These are phyloP conservation scores for Temnothorax unifasciatus DNA, from an alignment of 2,888 invertebrate genomes.

Conservation along the genomic window DNA sequence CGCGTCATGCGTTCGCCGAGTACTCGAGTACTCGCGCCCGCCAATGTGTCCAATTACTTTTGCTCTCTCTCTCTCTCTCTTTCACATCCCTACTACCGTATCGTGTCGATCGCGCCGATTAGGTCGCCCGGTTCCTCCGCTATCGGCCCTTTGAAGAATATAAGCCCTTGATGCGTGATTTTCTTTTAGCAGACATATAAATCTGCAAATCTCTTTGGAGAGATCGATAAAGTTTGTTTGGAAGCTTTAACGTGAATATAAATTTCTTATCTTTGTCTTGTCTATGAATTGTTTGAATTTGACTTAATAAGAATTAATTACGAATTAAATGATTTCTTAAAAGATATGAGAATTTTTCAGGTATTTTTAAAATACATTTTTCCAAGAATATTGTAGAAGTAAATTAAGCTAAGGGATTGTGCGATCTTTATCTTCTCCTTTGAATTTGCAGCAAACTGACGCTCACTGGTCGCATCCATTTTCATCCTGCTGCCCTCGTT, in stretches of 20 bases:
- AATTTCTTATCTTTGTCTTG: neutral
- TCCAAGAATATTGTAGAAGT: neutral
- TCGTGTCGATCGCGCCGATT: conserved; percentile 61
- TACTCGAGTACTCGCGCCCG: neutral
- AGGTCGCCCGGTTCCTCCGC: neutral
- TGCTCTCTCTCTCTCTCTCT: neutral
- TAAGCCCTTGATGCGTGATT: neutral
- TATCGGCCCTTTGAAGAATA: neutral
- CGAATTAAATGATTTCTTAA: neutral
- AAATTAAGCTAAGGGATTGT: neutral
- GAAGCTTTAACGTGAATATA: neutral
- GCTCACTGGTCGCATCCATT: conserved; percentile 4
- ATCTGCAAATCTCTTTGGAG: neutral
- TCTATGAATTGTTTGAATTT: neutral
- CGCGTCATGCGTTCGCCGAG: conserved; percentile 28
- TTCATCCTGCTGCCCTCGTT: conserved; percentile 24
- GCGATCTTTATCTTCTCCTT: conserved; percentile 8
- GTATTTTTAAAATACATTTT: neutral
- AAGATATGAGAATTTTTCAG: neutral
- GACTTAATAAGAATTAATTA: neutral
- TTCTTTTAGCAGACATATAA: conserved; percentile 6
- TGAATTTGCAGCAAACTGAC: neutral
- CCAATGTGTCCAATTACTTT: conserved; percentile 42
- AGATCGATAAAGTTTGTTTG: neutral
- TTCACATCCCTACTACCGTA: conserved; percentile 13